Percentiles rank a stretch among this genome's conserved stretches.
These are phyloP conservation scores for Athalia rosae DNA, from an alignment of 2,888 invertebrate species.

Conservation along the genomic window DNA sequence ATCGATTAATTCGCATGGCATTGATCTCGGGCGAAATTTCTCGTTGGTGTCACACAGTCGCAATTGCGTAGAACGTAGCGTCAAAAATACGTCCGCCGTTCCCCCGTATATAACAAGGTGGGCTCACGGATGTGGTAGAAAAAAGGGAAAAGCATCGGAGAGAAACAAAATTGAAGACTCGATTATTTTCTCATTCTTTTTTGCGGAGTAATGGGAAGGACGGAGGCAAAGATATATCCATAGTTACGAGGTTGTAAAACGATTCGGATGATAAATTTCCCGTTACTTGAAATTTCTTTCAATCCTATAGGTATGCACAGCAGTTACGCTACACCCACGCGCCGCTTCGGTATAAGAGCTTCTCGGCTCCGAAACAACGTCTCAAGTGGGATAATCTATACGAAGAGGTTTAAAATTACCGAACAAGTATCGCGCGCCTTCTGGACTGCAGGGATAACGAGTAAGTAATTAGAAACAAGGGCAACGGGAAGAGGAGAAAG, in stretches of 20 bases:
- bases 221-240: neutral
- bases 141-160: too few species aligned
- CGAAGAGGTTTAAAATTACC: neutral
- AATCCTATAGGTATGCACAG: too few species aligned
- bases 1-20: neutral
- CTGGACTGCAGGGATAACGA: neutral
- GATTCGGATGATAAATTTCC: slow-evolving; percentile 4
- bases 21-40: neutral
- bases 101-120: too few species aligned
- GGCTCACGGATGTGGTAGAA: too few species aligned
- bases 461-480: neutral
- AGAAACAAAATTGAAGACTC: too few species aligned
- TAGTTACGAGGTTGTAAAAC: neutral
- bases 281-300: neutral
- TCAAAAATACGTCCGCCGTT: too few species aligned
- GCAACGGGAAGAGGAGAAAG: neutral
- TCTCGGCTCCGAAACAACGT: neutral
- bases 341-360: neutral
- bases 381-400: slow-evolving; percentile 17
- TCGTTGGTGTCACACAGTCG: neutral
- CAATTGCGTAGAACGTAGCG: too few species aligned
- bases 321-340: neutral
- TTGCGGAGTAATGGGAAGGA: neutral
- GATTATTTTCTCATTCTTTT: neutral
- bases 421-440: neutral